A percentile compares a stretch with the other conserved stretches of the same genome.
Conservation (phyloP, 1,140 invertebrate genomes). For the Adelges cooleyi region DNA sequence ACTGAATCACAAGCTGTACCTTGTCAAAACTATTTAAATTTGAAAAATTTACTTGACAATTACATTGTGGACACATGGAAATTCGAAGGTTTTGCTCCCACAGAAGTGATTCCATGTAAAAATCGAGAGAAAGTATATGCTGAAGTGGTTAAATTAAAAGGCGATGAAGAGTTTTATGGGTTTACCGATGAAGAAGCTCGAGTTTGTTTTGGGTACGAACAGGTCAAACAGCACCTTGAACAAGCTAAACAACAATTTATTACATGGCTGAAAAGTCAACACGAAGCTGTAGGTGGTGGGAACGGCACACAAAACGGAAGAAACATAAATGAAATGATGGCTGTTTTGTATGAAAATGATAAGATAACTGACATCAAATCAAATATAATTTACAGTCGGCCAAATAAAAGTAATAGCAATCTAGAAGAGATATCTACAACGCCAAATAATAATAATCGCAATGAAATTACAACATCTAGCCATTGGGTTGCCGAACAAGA, state of each 20-base stretch:
- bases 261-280: not conserved
- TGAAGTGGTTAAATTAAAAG: not conserved
- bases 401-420: not conserved
- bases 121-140: not conserved
- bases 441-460: not conserved
- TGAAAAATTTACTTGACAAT: not conserved
- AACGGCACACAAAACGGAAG: not conserved
- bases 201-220: not conserved
- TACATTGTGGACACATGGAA: not conserved
- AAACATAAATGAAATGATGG: not conserved
- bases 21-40: not conserved
- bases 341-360: not conserved
- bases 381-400: not conserved
- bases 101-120: not conserved
- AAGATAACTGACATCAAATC: not conserved
- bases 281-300: not conserved
- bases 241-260: not conserved
- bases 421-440: not conserved
- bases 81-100: not conserved
- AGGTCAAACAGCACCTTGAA: not conserved
- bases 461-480: not conserved
- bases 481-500: conserved; percentile 14
- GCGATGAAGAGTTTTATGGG: not conserved
- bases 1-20: not conserved
- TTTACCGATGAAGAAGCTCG: not conserved